Percentiles rank a stretch among this genome's conserved stretches.
Evolutionary conservation across 2,888 invertebrate species (phyloP).

Genomic region (Mimas tiliae): DNA sequence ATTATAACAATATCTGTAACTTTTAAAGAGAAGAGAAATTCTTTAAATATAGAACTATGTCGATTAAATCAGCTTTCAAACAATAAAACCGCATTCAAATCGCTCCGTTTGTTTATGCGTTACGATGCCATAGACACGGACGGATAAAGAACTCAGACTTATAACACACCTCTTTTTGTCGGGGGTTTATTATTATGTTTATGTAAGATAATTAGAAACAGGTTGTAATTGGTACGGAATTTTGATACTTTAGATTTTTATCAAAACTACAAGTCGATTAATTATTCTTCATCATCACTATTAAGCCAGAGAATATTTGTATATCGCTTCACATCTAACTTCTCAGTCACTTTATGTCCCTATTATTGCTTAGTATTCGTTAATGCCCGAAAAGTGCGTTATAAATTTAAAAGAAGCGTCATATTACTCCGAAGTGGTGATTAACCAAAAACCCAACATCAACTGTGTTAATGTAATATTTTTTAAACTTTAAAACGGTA

Average conservation of each 20-base stretch:
- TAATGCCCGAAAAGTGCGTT: constrained; percentile 44
- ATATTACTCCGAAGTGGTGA: constrained; percentile 68
- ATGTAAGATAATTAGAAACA: no score
- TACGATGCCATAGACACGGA: no score
- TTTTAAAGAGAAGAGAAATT: no score
- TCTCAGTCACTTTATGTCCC: neutral
- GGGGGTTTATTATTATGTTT: no score
- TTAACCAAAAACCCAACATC: constrained; percentile 58
- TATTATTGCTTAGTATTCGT: constrained; percentile 45
- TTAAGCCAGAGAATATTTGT: neutral
- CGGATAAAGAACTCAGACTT: no score
- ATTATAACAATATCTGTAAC: no score
- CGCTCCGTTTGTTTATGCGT: no score
- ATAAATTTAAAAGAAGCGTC: constrained; percentile 66
- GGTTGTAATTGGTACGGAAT: neutral
- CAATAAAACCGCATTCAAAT: no score
- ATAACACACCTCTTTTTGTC: no score
- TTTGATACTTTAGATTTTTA: neutral
- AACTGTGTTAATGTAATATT: constrained; percentile 52
- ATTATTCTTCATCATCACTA: neutral
- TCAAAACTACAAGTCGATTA: neutral
- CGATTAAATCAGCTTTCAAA: no score
- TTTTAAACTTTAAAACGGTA: constrained; percentile 49
- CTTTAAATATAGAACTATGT: no score
- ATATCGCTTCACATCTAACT: constrained; percentile 4